Base-by-base conservation (phyloP, 30 jellyfish, hydroid and myxozoan genomes). In the Phacellophora camtschatica region DNA sequence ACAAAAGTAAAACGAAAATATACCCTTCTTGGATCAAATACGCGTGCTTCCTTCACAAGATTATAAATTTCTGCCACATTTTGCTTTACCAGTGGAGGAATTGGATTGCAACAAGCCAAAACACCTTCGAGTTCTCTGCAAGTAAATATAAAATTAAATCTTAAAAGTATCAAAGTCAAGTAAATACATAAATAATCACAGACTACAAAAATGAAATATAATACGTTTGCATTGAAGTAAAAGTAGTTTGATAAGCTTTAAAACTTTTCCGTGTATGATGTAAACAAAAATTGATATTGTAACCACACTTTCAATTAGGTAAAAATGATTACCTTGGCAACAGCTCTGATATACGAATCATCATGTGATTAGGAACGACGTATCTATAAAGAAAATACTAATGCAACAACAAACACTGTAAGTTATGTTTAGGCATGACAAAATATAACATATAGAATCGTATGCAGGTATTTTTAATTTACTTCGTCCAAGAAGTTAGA, bases 91-190 rank as follows among this genome's bases (percentile, higher is more conserved):
- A 93, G 68, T 0, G 99, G 99, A 41, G 99, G 99, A 22, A 93
- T 89, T 2, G 99, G 99, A 66, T 93, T 93, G 66, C 99, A 93
- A 65, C 99, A 93, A 24, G 99, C 99, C 22, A 93, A 54, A 0
- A 93, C 96, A 1, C 99, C 99, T 66, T 81, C 97, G 9, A 88
- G 90, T 45, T 86, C 97, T 71, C 97, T 76, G 66, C 2, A 58
- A 66, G 41, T 18, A 57, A 49, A 4, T 18, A 25, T 64, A 13
- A 13, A 3, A 58, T 6, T 16, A 6, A 8, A 20, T 13, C 42
- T 6, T 22, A 20, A 3, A 13, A 36, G 8, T 6, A 5, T 58
- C 16, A 42, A 58, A 16, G 50, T 13, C 29, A 24, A 2, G 30
- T 25, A 35, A 2, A 31, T 6, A 36, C 36, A n/a, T 20, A 10